Evolutionary conservation across 2,888 invertebrate genomes (phyloP), one percentile per base, ranked within the genome.

Genomic region (Reticulitermes lucifugus): DNA sequence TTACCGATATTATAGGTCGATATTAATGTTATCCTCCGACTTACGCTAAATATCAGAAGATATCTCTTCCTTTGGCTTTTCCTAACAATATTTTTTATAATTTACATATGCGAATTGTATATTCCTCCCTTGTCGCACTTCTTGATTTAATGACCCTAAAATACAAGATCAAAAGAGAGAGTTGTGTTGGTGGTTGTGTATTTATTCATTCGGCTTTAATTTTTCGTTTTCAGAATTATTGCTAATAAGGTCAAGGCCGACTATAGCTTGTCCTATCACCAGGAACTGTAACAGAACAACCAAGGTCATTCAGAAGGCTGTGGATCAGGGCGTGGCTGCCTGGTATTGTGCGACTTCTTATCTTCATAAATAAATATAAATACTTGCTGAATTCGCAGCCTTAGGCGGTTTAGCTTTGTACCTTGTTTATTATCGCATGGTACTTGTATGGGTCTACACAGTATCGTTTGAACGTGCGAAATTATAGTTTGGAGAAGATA

Each of bases 241-340:
- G 18, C 14, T 29, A 73, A 73, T 73, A 73, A 73, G 73, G 73
- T 73, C 73, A 73, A 73, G 73, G 73, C 14, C 41, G n/a, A 25
- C 55, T 5, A 18, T 46, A 65, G 65, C 65, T 65, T 65, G 65
- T 65, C 25, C 73, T 41, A 41, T 73, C 73, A 73, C 73, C 29
- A 73, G 73, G 73, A 73, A 73, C 73, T 73, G 41, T 41, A 73
- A 41, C 41, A 73, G 41, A 73, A 29, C 21, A 7, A 29, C 29
- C 71, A 73, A 73, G 73, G 73, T 73, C 73, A 29, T 7, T 73
- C 73, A 73, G 73, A 73, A 73, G 73, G 73, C 21, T 73, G 73
- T 22, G 73, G 73, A 41, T 41, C 12, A 41, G 73, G 73, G 73
- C 73, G 73, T 73, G 73, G 73, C 41, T 73, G 41, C 5, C 41